phyloP scores from a whole-genome alignment of 2,113 vertebrate species.

The Solea solea region DNA sequence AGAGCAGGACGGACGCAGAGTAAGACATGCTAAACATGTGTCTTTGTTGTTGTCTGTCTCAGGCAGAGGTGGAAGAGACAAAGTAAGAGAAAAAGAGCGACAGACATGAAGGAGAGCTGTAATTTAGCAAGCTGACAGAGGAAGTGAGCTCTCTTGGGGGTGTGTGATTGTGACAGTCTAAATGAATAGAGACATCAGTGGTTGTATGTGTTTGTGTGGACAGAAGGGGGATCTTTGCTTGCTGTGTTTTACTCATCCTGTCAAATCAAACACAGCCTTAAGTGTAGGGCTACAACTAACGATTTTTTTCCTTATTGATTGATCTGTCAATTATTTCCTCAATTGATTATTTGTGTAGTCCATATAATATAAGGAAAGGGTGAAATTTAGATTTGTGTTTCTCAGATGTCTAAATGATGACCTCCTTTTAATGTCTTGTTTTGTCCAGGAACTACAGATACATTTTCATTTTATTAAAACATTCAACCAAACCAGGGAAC shows the following conservation, averaged over 20 bases:
- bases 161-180: slow-evolving; percentile 89
- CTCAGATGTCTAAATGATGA: too few relatives aligned
- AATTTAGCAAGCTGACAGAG: slow-evolving; percentile 87
- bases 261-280: slow-evolving; percentile 73
- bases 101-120: slow-evolving; percentile 74
- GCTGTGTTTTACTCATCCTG: slow-evolving; percentile 67
- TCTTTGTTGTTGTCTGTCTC: slow-evolving; percentile 40
- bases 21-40: slow-evolving; percentile 23
- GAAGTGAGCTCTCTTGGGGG: slow-evolving; percentile 89
- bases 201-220: slow-evolving; percentile 56
- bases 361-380: too few relatives aligned
- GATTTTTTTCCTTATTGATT: neutral
- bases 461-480: too few relatives aligned
- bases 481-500: too few relatives aligned
- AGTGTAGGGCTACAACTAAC: slow-evolving; percentile 74
- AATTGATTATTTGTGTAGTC: too few relatives aligned
- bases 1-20: neutral
- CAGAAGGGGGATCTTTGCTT: slow-evolving; percentile 53
- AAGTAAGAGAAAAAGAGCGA: slow-evolving; percentile 33
- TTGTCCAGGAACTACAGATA: too few relatives aligned
- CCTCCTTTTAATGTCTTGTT: too few relatives aligned
- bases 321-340: neutral
- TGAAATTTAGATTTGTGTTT: too few relatives aligned
- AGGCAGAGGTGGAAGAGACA: slow-evolving; percentile 46
- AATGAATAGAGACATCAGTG: slow-evolving; percentile 90